Percentiles rank a stretch among this genome's conserved stretches.
These are phyloP conservation scores for Macrobrachium rosenbergii DNA, from an alignment of 1,140 invertebrate species.

Conservation along the genomic window DNA sequence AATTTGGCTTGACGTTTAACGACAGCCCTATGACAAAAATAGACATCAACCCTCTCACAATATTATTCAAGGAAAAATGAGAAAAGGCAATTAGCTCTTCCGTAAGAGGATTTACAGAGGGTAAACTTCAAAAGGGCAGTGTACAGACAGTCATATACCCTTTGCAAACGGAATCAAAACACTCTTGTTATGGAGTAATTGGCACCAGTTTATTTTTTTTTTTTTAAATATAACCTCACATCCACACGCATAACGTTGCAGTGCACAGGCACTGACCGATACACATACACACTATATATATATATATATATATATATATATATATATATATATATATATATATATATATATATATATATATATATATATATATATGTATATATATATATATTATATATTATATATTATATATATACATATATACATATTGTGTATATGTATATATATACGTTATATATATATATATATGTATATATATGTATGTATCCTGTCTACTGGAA, in stretches of 20 bases:
- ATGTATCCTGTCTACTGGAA: neutral
- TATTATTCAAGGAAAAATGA: too few species aligned
- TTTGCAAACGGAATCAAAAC: too few species aligned
- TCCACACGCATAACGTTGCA: neutral
- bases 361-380: neutral
- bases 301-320: constrained; percentile 18
- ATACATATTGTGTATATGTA: neutral
- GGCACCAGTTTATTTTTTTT: neutral
- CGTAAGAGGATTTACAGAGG: too few species aligned
- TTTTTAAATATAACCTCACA: neutral
- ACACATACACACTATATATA: neutral
- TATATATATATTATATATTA: neutral
- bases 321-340: constrained; percentile 6
- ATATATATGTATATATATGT: too few species aligned
- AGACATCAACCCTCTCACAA: too few species aligned
- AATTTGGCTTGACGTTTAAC: neutral
- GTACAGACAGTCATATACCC: too few species aligned
- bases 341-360: constrained; percentile 9
- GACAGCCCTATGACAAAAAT: too few species aligned
- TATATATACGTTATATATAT: neutral
- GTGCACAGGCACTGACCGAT: too few species aligned
- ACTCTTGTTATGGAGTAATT: too few species aligned
- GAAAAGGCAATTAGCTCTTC: too few species aligned
- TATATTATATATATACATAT: constrained; percentile 7
- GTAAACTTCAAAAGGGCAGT: too few species aligned